Conservation (phyloP, 2,113 vertebrate genomes). For the Glareola pratincola region DNA sequence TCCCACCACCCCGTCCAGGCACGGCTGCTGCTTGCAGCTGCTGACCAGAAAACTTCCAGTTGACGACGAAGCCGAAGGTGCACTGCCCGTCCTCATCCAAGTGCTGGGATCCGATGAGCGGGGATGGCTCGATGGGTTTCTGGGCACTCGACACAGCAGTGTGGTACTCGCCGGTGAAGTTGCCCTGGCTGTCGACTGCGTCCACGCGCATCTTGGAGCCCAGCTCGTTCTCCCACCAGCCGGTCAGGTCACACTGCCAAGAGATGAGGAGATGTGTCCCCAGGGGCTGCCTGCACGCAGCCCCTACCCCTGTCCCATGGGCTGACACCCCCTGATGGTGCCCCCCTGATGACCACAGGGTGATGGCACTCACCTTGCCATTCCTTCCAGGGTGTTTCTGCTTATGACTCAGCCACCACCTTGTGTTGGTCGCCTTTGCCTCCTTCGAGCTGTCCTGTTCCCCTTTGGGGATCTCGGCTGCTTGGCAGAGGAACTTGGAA, state of each 20-base stretch:
- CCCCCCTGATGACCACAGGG: accelerated
- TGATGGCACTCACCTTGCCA: background rate
- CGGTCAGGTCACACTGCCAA: background rate
- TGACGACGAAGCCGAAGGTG: background rate
- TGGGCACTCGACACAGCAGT: accelerated
- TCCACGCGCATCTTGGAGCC: background rate
- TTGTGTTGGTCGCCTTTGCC: background rate
- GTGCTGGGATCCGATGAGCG: background rate
- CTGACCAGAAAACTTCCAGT: conserved; percentile 28
- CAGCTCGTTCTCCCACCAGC: background rate
- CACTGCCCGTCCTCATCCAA: background rate
- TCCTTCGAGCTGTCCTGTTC: accelerated
- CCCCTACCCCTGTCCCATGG: too few relatives aligned
- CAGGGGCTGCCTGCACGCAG: background rate
- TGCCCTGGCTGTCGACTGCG: accelerated
- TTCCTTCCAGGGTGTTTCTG: background rate
- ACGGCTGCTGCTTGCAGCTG: accelerated
- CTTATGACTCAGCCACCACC: accelerated
- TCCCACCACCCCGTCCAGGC: background rate
- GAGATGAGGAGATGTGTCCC: accelerated
- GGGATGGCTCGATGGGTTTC: background rate
- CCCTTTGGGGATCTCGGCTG: accelerated
- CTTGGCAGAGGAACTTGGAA: background rate
- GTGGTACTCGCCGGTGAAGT: background rate
- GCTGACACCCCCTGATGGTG: background rate